Base-by-base conservation (phyloP, 2,113 vertebrate genomes). In the Spermophilus dauricus region DNA sequence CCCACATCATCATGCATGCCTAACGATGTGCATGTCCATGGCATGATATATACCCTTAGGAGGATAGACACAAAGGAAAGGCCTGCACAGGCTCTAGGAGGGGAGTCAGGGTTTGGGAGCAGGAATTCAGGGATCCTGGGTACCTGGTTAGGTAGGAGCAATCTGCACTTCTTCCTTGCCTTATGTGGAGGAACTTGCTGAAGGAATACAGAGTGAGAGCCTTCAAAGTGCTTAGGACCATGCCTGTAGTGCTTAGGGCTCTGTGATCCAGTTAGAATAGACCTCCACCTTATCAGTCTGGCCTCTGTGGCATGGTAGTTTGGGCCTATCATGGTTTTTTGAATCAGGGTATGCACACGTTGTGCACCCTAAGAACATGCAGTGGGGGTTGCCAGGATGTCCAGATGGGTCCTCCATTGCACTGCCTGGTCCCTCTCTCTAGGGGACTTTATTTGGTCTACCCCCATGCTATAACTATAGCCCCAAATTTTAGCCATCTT, bases 1-100 rank as follows among this genome's bases (percentile, higher is more conserved):
- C 39, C 53, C 1, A 9, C 0, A 3, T 4, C 1, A 0, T 65
- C 86, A 13, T 78, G n/a, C 24, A 18, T 58, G 5, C 13, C 3
- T 28, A 73, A 10, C 2, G 30, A 11, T 37, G 2, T n/a, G 12
- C 16, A 70, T 10, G 42, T 34, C 26, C 3, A 14, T 14, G 53
- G 9, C 3, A 22, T 14, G 63, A 14, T 22, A 28, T 22, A 28
- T 2, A 10, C 5, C 30, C 42, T 51, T 0, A 3, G 84, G 87
- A 94, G 14, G 89, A 42, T 2, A 37, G 30, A 75, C 4, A 5
- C 78, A 77, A 24, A 45, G 37, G 20, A 48, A 86, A 86, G 48
- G 5, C 9, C 58, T 82, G 7, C 18, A 0, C 5, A 51, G 37
- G 22, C 45, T 17, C 3, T 20, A 3, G 51, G 8, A 84, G 28